Evolutionary conservation across 2,797 vertebrate genomes (phyloP), one percentile per base, ranked within the genome.

Genomic region (Epinephelus coioides): DNA sequence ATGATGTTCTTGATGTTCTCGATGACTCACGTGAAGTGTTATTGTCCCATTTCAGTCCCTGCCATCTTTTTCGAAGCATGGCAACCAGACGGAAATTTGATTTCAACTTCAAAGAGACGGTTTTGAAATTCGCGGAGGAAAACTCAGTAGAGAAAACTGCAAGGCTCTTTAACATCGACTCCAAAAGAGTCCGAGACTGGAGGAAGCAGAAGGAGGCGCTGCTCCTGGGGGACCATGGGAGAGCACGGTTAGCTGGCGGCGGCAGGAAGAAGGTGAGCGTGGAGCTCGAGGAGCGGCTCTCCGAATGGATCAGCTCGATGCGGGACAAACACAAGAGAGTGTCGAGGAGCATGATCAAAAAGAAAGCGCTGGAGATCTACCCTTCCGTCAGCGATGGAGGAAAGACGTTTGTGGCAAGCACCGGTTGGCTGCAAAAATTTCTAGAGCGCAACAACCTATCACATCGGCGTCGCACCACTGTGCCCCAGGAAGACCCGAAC

Each of bases 321-420:
- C 6, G 38, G 8, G 25, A 17, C 19, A 65, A 55, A 47, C 40
- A 49, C 5, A 47, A 12, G 6, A 2, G 13, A 7, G 71, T 64
- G 4, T 46, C 60, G 4, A 54, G 60, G 27, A 73, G 44, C n/a
- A 73, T 46, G 21, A 73, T 73, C 2, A 25, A 55, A 18, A 64
- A 55, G n/a, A 62, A 50, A 27, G 69, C 69, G 10, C 12, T 53
- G 34, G 57, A 51, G 57, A 51, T 69, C 66, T 44, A 44, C 40
- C 17, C 57, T 2, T 43, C 34, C 6, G 70, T 63, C 21, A 63
- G 70, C 1, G 55, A 50, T 5, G 54, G 25, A 15, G 44, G 55
- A 1, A 21, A 49, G 44, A 18, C 30, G 14, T 70, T 70, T 34
- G 25, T 60, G 46, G 69, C 69, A 1, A 47, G 67, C 18, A 15